phyloP scores from a whole-genome alignment of 2,888 invertebrate species.

The Coleophora flavipennella region DNA sequence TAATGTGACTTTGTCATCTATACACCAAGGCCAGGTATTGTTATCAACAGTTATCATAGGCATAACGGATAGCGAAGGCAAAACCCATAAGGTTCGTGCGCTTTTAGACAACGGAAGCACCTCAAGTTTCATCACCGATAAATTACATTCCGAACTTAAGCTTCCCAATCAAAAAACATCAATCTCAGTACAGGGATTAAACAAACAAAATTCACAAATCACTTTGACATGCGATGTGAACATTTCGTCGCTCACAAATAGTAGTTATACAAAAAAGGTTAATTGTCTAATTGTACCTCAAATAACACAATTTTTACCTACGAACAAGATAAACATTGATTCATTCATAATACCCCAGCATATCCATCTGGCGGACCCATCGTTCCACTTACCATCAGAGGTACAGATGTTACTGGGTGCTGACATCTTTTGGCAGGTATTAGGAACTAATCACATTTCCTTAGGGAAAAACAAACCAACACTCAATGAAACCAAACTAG shows the following conservation, averaged over 20 bases:
- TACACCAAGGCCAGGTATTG: not conserved
- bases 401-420: constrained; percentile 10
- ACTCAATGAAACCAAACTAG: constrained; percentile 6
- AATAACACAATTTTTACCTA: constrained; percentile 8
- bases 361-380: constrained; percentile 9
- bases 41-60: constrained; percentile 8
- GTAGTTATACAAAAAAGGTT: not conserved
- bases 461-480: constrained; percentile 8
- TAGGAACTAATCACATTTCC: constrained; percentile 1
- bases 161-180: constrained; percentile 3
- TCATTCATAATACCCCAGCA: constrained; percentile 4
- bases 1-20: constrained; percentile 1
- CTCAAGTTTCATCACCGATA: constrained; percentile 8
- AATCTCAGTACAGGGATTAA: constrained; percentile 9
- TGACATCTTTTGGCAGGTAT: constrained; percentile 8
- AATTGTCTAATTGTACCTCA: constrained; percentile 7
- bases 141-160: not conserved
- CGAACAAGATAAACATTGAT: not conserved
- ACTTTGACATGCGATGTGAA: constrained; percentile 1
- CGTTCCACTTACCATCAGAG: constrained; percentile 6
- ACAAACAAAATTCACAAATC: constrained; percentile 5
- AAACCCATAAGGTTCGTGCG: constrained; percentile 1
- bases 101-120: constrained; percentile 11
- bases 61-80: constrained; percentile 1
- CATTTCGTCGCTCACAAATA: constrained; percentile 4